Evolutionary conservation across 2,113 vertebrate genomes (phyloP), one percentile per base, ranked within the genome.

Genomic region (Cephalopholis sonnerati): DNA sequence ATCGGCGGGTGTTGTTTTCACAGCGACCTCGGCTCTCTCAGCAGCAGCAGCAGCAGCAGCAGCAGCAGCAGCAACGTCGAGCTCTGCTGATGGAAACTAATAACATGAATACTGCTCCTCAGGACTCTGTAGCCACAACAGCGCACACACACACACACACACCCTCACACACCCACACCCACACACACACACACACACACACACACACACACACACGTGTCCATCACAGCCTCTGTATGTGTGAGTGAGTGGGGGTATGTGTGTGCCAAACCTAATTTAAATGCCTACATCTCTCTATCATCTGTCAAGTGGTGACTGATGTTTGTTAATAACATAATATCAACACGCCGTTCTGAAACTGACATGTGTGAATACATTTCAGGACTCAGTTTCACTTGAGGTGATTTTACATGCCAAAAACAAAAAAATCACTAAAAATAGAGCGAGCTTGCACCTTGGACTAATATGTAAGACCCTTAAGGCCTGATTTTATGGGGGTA

Each of bases 71-170:
- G 25, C 65, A 20, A 74, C 39, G 25, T 61, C 1, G 15, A 39
- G 17, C 22, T 67, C 0, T 11, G 16, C 27, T 8, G 17, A 75
- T 48, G 67, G 78, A 86, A 79, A 78, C 32, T 55, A 79, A 54
- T 58, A 18, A 39, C 63, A 29, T 4, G 1, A 70, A 66, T 51
- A 27, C 20, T 46, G 9, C 48, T 24, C 39, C 41, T 54, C 51
- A 41, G 32, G 50, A 54, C 63, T 62, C 25, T 18, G 22, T 9
- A 12, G 11, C 41, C 41, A 44, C 41, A 27, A 54, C 0, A 36
- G 7, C 32, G 10, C 55, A 10, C 66, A 27, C 11, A 27, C 32
- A 13, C 25, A 46, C 36, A 50, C 25, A 51, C 44, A 46, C 39
- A 50, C 9, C 7, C 17, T 36, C 29, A 63, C 53, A 61, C 0